Evolutionary conservation across 2,797 vertebrate genomes (phyloP).

Genomic region (Natrix natrix): DNA sequence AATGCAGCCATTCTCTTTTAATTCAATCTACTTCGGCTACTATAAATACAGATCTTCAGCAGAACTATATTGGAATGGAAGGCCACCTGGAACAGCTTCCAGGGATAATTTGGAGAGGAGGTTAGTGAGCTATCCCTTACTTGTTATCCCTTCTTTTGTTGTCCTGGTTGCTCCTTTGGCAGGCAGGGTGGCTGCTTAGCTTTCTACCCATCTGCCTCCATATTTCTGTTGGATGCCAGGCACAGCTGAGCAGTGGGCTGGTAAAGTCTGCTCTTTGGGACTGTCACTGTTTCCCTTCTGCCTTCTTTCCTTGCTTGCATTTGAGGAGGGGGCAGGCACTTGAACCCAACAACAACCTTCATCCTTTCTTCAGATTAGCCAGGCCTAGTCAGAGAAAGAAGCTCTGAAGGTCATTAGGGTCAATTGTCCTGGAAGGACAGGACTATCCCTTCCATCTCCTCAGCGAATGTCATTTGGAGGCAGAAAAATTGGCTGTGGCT

Average conservation of each 20-base stretch:
- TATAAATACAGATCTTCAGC: not conserved
- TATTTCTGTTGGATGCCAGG: not conserved
- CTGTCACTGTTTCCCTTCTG: not conserved
- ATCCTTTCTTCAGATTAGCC: not conserved
- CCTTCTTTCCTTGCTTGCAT: not conserved
- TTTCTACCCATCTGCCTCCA: not conserved
- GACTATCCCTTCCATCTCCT: too few relatives aligned
- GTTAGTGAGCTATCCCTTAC: not conserved
- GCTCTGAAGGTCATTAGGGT: not conserved
- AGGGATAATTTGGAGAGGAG: not conserved
- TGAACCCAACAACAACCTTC: not conserved
- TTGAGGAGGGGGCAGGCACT: too few relatives aligned
- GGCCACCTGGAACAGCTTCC: not conserved
- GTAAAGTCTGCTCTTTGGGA: not conserved
- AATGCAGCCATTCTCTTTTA: not conserved
- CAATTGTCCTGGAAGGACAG: not conserved
- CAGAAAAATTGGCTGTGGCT: not conserved
- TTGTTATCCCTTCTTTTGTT: not conserved
- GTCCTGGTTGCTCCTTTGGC: not conserved
- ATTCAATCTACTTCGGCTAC: not conserved
- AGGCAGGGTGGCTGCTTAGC: not conserved
- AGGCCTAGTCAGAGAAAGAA: not conserved
- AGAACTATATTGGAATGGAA: not conserved
- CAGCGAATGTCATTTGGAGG: not conserved
- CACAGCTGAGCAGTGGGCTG: conserved; percentile 9